phyloP scores from a whole-genome alignment of 2,113 vertebrate species.

The Azemiops feae region DNA sequence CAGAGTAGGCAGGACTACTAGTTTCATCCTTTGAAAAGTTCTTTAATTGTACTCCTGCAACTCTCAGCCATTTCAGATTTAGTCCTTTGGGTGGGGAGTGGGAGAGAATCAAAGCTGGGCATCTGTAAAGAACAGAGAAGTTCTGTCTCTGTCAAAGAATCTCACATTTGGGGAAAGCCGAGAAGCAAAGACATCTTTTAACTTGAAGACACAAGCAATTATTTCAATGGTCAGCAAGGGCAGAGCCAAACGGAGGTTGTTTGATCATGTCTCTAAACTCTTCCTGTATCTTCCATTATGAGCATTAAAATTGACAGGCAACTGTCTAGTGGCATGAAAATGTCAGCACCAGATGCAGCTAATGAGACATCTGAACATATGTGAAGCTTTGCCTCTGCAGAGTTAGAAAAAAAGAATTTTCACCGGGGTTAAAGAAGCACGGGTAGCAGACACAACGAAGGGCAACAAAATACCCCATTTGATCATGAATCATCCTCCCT shows the following conservation, averaged over 20 bases:
- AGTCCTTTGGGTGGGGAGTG: not conserved
- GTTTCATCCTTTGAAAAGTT: not conserved
- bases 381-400: not conserved
- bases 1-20: not conserved
- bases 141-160: not conserved
- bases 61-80: not conserved
- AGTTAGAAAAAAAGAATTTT: not conserved
- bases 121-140: not conserved
- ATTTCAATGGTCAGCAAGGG: not conserved
- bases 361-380: not conserved
- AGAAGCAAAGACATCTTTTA: not conserved
- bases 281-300: not conserved
- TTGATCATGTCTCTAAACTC: not conserved
- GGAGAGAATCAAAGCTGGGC: not conserved
- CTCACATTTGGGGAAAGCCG: not conserved
- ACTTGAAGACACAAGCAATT: not conserved
- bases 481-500: not conserved
- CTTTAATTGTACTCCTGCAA: not conserved
- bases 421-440: not conserved
- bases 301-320: not conserved
- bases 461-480: not conserved
- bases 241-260: not conserved
- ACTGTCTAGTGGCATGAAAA: not conserved
- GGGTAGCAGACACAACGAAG: not conserved
- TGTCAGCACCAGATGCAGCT: not conserved